Evolutionary conservation across 2,888 invertebrate species (phyloP).

Genomic region (Synergus itoensis): DNA sequence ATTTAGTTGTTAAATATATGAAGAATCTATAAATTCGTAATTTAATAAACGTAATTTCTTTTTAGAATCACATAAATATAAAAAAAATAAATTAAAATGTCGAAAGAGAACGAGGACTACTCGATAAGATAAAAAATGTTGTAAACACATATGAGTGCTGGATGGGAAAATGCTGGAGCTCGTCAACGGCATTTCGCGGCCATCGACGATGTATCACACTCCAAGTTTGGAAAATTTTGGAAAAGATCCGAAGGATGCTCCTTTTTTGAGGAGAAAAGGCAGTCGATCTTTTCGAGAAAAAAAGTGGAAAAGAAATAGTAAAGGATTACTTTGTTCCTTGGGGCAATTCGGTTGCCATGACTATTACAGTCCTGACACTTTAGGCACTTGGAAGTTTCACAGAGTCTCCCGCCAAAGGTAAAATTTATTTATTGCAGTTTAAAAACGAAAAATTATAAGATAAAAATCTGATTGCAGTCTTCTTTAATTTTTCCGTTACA

Average conservation of each 20-base stretch:
- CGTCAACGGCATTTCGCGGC: slow-evolving; percentile 69
- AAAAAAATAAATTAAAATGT: slow-evolving; percentile 1
- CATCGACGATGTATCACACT: slow-evolving; percentile 60
- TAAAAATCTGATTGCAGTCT: not conserved
- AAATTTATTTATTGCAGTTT: not conserved
- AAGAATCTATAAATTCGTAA: not conserved
- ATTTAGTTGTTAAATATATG: too few species aligned
- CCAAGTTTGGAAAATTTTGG: slow-evolving; percentile 47
- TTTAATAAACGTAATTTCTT: not conserved
- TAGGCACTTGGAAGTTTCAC: slow-evolving; percentile 74
- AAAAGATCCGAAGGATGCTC: slow-evolving; percentile 55
- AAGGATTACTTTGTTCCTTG: slow-evolving; percentile 70
- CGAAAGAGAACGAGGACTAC: slow-evolving; percentile 20
- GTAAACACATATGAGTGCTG: slow-evolving; percentile 23
- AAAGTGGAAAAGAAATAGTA: slow-evolving; percentile 68
- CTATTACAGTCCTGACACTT: slow-evolving; percentile 69
- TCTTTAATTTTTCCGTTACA: not conserved
- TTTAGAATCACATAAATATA: not conserved
- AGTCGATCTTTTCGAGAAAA: slow-evolving; percentile 54
- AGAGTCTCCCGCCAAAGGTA: slow-evolving; percentile 69
- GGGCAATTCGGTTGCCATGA: slow-evolving; percentile 69
- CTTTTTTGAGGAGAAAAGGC: slow-evolving; percentile 55
- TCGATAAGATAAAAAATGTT: slow-evolving; percentile 20
- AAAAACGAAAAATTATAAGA: not conserved
- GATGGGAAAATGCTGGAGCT: slow-evolving; percentile 66